Evolutionary conservation across 2,797 vertebrate species (phyloP).

Genomic region (Manis crassicaudata): DNA sequence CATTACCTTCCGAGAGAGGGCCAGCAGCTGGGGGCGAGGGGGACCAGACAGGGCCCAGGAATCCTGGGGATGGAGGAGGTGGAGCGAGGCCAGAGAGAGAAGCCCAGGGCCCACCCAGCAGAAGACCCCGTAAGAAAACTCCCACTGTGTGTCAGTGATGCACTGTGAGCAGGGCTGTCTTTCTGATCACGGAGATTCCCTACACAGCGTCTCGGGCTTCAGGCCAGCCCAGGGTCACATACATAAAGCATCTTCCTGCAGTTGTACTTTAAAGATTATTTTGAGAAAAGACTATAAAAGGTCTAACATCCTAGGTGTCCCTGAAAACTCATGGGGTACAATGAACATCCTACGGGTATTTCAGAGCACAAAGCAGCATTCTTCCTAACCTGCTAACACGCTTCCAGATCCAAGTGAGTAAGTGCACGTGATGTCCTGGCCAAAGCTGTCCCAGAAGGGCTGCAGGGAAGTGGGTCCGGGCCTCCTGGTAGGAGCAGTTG

Average conservation of each 20-base stretch:
- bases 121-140: neutral
- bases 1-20: neutral
- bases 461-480: no score
- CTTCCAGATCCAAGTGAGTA: neutral
- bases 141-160: neutral
- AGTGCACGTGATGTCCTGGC: neutral
- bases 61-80: no score
- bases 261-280: neutral
- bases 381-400: neutral
- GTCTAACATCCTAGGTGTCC: neutral
- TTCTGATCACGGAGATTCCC: neutral
- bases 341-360: neutral
- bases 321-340: neutral
- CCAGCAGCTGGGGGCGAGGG: neutral
- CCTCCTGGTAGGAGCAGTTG: rapidly evolving
- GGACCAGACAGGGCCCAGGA: neutral
- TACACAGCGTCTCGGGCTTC: neutral
- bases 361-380: neutral
- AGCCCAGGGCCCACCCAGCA: neutral
- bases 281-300: neutral
- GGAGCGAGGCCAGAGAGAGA: neutral
- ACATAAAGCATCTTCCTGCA: neutral
- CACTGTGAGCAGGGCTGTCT: rapidly evolving
- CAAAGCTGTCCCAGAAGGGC: neutral
- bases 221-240: rapidly evolving